Base-by-base conservation (phyloP, 1,140 invertebrate species). In the Cryptotermes secundus region DNA sequence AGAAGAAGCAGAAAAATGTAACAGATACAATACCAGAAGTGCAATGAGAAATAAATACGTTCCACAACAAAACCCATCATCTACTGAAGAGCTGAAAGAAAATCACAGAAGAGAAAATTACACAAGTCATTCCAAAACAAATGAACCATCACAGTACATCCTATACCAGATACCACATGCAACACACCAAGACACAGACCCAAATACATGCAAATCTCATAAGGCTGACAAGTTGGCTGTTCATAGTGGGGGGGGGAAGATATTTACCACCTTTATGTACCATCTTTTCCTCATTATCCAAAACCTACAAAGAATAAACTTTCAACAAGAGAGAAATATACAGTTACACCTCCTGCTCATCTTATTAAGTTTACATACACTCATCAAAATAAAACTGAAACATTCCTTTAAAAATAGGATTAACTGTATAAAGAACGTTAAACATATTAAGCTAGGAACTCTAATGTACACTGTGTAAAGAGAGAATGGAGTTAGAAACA, bases 11-110 rank as follows among this genome's bases (percentile, higher is more conserved):
- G 59, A 72, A 72, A 72, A 72, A 72, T 72, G 59, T n/a, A 72
- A 72, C n/a, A 72, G 59, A 72, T 72, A 72, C n/a, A 72, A 72
- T 31, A 72, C n/a, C 59, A 72, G 59, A 72, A 72, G 59, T 10
- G 59, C 59, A 72, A 72, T 72, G 59, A 72, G 59, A 72, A 72
- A 72, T 7, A 31, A 72, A 72, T 72, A 72, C 14, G 59, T 72
- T 72, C 59, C 59, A 72, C 59, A 72, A 72, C n/a, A 72, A 72
- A 72, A 72, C 59, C 59, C 59, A 72, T 72, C 59, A 72, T 72
- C 59, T 72, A 72, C 14, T 72, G 59, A 72, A 72, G 59, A 72
- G 59, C 59, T 72, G 59, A 72, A 72, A 72, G 59, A 72, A 59
- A 72, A 72, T 72, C 59, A 72, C 59, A 72, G 59, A 72, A 72